Base-by-base conservation (phyloP, 2,888 invertebrate genomes). In the Pollenia griseotomentosa region DNA sequence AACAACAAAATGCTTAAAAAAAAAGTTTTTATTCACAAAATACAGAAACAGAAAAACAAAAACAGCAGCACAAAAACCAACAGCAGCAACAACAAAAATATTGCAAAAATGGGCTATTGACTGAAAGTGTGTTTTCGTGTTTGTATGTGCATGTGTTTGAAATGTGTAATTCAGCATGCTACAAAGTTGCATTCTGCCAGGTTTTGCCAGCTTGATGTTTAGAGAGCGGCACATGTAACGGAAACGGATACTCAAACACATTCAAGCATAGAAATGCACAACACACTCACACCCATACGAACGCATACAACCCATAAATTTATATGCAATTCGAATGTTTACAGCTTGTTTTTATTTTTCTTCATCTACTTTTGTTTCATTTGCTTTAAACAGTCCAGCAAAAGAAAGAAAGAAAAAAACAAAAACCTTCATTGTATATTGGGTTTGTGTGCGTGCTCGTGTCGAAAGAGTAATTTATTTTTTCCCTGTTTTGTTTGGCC, bases 181-280 rank as follows among this genome's bases (percentile, higher is more conserved):
- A 84, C 77, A 87, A 84, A 55, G 84, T 87, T 87, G 84, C 86
- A 84, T 63, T 73, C 55, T 87, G 63, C 68, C 6, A 79, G 82
- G 77, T 73, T 70, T 70, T 33, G 48, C 65, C 65, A 81, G 55
- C 73, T 55, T 57, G 61, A 59, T 83, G 84, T 81, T 87, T 74
- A 77, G 71, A 79, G 79, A 83, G 79, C 83, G 83, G 79, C 70
- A 86, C 79, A 86, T 86, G 83, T 83, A 83, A 79, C 79, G 86
- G 86, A 83, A 83, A 83, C 86, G 86, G 86, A 86, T 86, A 75
- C 70, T 75, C 66, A 61, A 80, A 74, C 73, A 80, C 74, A 79
- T 23, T 66, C 66, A 85, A 66, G 70, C 61, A 40, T 65, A 65
- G 55, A 73, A 63, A 33, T 40, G 16, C 53, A 75, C 65, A 59